Conservation (phyloP, 2,113 vertebrate species). For the Gymnorhina tibicen region DNA sequence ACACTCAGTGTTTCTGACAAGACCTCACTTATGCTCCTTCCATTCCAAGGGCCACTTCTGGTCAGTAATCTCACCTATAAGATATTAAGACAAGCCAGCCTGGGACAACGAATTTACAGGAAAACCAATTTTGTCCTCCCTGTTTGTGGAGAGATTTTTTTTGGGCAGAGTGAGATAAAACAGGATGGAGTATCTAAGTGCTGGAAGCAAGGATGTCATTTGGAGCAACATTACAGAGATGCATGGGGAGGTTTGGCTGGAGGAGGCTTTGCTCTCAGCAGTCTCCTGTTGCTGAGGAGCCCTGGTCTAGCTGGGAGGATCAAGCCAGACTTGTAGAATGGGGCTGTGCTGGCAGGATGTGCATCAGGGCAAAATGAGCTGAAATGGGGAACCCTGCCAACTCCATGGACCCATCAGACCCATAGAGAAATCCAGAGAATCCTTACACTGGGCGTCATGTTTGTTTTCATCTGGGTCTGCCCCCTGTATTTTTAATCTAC, state of each 20-base stretch:
- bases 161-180: not conserved
- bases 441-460: accelerated
- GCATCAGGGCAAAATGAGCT: not conserved
- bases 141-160: not conserved
- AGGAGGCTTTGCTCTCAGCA: not conserved
- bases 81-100: not conserved
- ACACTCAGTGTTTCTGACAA: not conserved
- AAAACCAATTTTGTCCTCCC: not conserved
- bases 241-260: not conserved
- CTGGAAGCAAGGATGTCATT: not conserved
- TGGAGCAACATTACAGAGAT: not conserved
- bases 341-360: not conserved
- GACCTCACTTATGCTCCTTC: not conserved
- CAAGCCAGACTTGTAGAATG: accelerated
- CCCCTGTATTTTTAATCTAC: not conserved
- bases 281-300: not conserved
- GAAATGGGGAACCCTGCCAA: accelerated
- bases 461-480: not conserved
- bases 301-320: not conserved
- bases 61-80: not conserved
- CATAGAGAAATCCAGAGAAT: not conserved
- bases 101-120: not conserved
- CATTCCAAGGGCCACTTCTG: not conserved
- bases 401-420: not conserved
- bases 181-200: not conserved